Evolutionary conservation across 2,888 invertebrate species (phyloP), one percentile per base, ranked within the genome.

Genomic region (Eristalis arbustorum): DNA sequence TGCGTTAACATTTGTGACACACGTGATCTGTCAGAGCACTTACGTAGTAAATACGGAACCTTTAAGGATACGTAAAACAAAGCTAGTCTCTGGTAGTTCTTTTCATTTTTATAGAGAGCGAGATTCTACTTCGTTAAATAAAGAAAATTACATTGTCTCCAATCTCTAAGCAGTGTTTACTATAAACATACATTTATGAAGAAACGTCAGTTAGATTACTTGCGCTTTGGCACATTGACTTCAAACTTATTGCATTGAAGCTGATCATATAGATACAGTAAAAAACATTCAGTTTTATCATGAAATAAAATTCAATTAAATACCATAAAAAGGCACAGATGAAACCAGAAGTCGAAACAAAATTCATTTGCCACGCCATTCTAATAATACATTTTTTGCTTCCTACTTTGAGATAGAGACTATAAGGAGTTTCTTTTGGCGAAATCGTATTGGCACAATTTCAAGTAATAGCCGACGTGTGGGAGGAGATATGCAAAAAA

Each of bases 311-410:
- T 1, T 42, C 18, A 42, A 14, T 49, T 49, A 10, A 18, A 18
- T 49, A 18, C 18, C 18, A 8, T 18, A 49, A 18, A 18, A 42
- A 18, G 3, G 4, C 18, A 49, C n/a, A 18, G 49, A 18, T 49
- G 8, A 2, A 10, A 49, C 49, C 49, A 49, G 49, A 49, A 18
- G 8, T 18, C 8, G 49, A 18, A 8, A 49, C 49, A 6, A 8
- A 31, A 49, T 49, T 49, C 8, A 49, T n/a, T n/a, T 18, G 49
- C 6, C 66, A 57, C 56, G 42, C 28, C 11, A 23, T 63, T 63
- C 77, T 69, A 69, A 62, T 56, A 37, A 77, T 69, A 59, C 57
- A 59, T n/a, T 25, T 59, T 25, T 37, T 59, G 69, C 37, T 59
- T 59, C 23, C n/a, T 22, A 37, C 22, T n/a, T 37, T 37, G n/a